Evolutionary conservation across 2,888 invertebrate species (phyloP).

Genomic region (Pyrrhia umbra): DNA sequence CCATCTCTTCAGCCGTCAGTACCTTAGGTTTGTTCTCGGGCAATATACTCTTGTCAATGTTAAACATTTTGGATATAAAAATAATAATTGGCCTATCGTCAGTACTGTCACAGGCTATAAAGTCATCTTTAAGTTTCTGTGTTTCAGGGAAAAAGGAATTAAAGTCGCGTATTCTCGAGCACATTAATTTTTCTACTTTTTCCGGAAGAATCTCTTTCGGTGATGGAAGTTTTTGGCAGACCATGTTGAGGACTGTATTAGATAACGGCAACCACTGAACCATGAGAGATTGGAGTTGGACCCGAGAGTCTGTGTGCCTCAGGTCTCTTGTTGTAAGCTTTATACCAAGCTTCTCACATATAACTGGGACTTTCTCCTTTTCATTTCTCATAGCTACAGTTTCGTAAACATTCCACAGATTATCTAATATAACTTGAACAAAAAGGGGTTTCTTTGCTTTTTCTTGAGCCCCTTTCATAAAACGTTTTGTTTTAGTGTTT

Average conservation of each 20-base stretch:
- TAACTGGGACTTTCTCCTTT: conserved; percentile 92
- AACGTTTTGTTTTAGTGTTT: conserved; percentile 95
- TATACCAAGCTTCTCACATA: conserved; percentile 94
- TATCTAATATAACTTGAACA: conserved; percentile 97
- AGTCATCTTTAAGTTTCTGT: conserved; percentile 92
- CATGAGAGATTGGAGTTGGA: conserved; percentile 95
- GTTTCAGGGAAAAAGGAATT: conserved; percentile 92
- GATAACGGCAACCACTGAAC: conserved; percentile 98
- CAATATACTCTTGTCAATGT: conserved; percentile 93
- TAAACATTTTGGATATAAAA: conserved; percentile 97
- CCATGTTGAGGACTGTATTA: conserved; percentile 94
- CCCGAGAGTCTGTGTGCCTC: conserved; percentile 93
- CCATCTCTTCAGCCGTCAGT: conserved; percentile 94
- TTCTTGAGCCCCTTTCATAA: conserved; percentile 96
- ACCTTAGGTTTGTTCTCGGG: conserved; percentile 95
- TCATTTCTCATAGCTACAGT: conserved; percentile 94
- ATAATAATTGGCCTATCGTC: conserved; percentile 92
- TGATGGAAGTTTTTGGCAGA: conserved; percentile 94
- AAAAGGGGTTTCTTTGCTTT: conserved; percentile 98
- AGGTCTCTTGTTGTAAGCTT: conserved; percentile 94
- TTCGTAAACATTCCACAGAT: conserved; percentile 97
- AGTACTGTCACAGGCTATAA: conserved; percentile 92
- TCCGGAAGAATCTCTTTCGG: conserved; percentile 94
- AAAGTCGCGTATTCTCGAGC: conserved; percentile 92
- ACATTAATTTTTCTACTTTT: conserved; percentile 95